Conservation (phyloP, 2,113 vertebrate genomes). For the Triplophysa dalaica region DNA sequence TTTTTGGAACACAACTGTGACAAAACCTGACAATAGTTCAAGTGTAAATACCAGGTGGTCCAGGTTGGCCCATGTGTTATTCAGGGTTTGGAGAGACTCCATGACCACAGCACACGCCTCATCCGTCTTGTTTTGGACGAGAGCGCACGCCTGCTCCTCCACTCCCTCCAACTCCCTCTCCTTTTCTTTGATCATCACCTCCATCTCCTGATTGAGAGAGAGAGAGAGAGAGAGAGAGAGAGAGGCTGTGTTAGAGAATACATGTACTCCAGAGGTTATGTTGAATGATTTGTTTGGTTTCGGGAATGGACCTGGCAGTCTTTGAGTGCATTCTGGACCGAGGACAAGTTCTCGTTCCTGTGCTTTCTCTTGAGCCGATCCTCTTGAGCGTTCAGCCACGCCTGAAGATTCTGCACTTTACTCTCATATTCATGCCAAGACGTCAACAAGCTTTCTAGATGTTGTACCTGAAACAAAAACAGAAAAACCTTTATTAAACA, state of each 20-base stretch:
- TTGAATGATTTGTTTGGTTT: neutral
- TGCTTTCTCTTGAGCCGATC: conserved; percentile 82
- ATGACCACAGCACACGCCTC: conserved; percentile 81
- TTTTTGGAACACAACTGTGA: too few species aligned
- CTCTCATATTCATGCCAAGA: conserved; percentile 93
- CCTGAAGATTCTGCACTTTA: conserved; percentile 82
- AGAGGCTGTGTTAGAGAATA: neutral
- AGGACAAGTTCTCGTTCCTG: conserved; percentile 86
- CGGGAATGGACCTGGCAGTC: conserved; percentile 84
- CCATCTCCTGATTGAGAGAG: conserved; percentile 81
- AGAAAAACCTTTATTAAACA: neutral
- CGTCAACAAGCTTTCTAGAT: conserved; percentile 84
- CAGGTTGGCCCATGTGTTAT: conserved; percentile 87
- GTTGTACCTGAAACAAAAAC: conserved; percentile 79
- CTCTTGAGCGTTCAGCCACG: conserved; percentile 87
- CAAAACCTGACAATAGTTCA: neutral
- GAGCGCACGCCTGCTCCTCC: conserved; percentile 85
- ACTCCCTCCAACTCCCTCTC: conserved; percentile 90
- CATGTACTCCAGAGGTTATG: neutral
- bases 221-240: conserved; percentile 17
- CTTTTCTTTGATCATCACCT: conserved; percentile 85
- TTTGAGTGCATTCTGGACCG: conserved; percentile 88
- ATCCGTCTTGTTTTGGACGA: conserved; percentile 91
- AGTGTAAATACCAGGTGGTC: conserved; percentile 81
- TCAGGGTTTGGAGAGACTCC: conserved; percentile 82